Percentiles rank a stretch among this genome's conserved stretches.
These are phyloP conservation scores for Holotrichia oblita DNA, from an alignment of 1,140 invertebrate genomes.

Conservation along the genomic window DNA sequence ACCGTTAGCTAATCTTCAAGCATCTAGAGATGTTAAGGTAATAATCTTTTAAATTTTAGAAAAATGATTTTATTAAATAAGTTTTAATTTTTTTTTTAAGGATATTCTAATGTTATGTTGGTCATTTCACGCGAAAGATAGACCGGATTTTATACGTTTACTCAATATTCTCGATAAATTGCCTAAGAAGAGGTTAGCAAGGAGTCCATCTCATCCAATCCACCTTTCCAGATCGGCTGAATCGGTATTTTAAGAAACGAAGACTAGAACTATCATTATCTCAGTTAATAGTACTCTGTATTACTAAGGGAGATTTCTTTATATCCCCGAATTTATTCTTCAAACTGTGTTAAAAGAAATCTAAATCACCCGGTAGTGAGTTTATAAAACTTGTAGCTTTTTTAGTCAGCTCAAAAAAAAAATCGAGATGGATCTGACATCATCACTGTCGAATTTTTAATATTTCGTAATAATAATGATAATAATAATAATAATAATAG, in stretches of 20 bases:
- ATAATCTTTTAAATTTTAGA: constrained; percentile 21
- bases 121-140: constrained; percentile 83
- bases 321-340: constrained; percentile 9
- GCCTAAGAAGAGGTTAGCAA: constrained; percentile 91
- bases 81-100: constrained; percentile 69
- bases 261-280: constrained; percentile 10
- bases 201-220: constrained; percentile 97
- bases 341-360: constrained; percentile 32
- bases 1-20: constrained; percentile 91
- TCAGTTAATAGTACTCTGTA: constrained; percentile 23
- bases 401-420: constrained; percentile 32
- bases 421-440: neutral
- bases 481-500: constrained; percentile 10
- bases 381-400: constrained; percentile 23
- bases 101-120: constrained; percentile 98
- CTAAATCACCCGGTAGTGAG: constrained; percentile 23
- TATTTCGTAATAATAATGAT: constrained; percentile 16
- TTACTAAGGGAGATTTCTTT: neutral
- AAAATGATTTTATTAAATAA: neutral
- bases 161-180: constrained; percentile 88
- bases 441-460: constrained; percentile 26
- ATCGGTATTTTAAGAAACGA: constrained; percentile 81
- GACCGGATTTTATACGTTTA: constrained; percentile 90
- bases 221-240: constrained; percentile 92
- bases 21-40: constrained; percentile 94